Evolutionary conservation across 2,797 vertebrate genomes (phyloP), one percentile per base, ranked within the genome.

Genomic region (Hipposideros larvatus): DNA sequence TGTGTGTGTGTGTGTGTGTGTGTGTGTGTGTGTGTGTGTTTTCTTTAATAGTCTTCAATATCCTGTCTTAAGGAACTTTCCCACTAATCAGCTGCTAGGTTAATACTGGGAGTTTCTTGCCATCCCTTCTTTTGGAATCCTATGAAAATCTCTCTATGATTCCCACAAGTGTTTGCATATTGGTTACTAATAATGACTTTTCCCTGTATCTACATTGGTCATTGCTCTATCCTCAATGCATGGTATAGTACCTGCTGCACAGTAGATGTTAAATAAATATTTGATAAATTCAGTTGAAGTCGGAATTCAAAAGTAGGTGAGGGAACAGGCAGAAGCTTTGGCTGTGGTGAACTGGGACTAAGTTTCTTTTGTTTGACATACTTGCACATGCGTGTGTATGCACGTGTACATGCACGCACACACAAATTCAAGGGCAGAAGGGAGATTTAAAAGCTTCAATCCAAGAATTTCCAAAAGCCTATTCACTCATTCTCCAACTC

Each of bases 401-500:
- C 14, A 37, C 34, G 16, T 5, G 10, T 51, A 75, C 28, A 68
- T 5, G 34, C 7, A 48, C 3, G 28, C 15, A 85, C 46, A 43
- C n/a, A 43, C 4, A 82, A 71, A 91, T 80, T 75, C 65, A 78
- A 95, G 61, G 46, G 92, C 46, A 78, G 31, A 0, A 97, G 59
- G 43, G 46, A 96, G 89, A 92, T 87, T 68, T 96, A 98, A 97
- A 86, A 59, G 70, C 55, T 66, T 77, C 78, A 97, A 93, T 96
- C 91, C 95, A 85, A 90, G 55, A 55, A 97, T 77, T 82, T 66
- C n/a, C 63, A 91, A 96, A 53, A 96, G 90, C 87, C 14, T 75
- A 66, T 82, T 51, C 95, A 97, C 89, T 94, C 46, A 96, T 96
- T 98, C 70, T 96, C 91, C 93, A 65, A 70, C 8, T 95, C 41